Conservation (phyloP, 2,113 vertebrate genomes). For the Podarcis cretensis region DNA sequence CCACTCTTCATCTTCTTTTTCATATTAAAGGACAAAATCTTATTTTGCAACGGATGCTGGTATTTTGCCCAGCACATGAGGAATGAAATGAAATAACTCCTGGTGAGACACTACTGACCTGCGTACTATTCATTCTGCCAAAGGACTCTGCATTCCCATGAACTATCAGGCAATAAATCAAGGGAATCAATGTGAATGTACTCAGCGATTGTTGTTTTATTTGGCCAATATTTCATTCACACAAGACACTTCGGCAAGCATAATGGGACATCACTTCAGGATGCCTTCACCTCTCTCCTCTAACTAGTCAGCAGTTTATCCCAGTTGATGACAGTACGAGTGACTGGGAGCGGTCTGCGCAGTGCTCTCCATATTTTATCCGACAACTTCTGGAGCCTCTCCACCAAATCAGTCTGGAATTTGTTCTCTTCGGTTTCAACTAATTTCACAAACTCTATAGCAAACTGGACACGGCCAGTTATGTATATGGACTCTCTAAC, state of each 20-base stretch:
- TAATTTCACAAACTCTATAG: slow-evolving; percentile 62
- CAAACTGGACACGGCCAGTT: slow-evolving; percentile 68
- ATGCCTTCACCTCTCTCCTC: background rate
- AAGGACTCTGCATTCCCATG: slow-evolving; percentile 8
- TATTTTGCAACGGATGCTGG: background rate
- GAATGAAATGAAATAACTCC: background rate
- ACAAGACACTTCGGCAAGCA: background rate
- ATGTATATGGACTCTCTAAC: slow-evolving; percentile 53
- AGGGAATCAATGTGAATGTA: accelerated
- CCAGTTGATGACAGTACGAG: slow-evolving; percentile 56
- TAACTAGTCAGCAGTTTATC: slow-evolving; percentile 58
- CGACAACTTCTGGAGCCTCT: slow-evolving; percentile 67
- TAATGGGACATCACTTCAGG: background rate
- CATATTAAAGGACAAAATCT: background rate
- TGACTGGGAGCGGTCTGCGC: slow-evolving; percentile 65
- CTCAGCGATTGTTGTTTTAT: background rate
- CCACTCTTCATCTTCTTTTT: background rate
- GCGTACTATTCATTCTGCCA: slow-evolving; percentile 22
- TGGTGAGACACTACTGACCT: background rate
- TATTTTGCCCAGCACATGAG: background rate
- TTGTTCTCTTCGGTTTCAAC: slow-evolving; percentile 68
- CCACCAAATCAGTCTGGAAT: slow-evolving; percentile 63
- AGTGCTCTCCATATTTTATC: slow-evolving; percentile 50
- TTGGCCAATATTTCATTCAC: background rate
- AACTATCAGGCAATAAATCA: slow-evolving; percentile 32